A percentile compares a stretch with the other conserved stretches of the same genome.
Conservation (phyloP, 1,140 invertebrate species). For the Aphelenchoides fujianensis region DNA sequence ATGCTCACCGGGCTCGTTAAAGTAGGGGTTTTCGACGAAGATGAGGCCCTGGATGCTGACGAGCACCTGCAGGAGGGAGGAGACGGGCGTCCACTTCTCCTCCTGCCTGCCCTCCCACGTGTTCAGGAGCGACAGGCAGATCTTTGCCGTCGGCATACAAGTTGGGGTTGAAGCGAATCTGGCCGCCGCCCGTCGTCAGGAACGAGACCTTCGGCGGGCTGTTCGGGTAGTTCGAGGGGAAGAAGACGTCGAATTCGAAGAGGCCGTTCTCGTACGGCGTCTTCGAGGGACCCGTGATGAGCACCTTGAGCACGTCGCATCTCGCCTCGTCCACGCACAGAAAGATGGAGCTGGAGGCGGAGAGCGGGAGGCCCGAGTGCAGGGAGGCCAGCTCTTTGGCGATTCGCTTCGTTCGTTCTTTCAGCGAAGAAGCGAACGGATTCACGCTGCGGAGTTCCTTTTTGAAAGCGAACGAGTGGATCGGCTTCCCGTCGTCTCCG, state of each 20-base stretch:
- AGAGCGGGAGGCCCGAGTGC: constrained; percentile 85
- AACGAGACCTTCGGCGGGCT: constrained; percentile 68
- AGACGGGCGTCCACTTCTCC: constrained; percentile 96
- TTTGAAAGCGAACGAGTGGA: constrained; percentile 55
- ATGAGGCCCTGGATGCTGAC: constrained; percentile 93
- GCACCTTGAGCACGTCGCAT: constrained; percentile 66
- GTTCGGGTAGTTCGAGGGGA: constrained; percentile 66
- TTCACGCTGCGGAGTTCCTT: constrained; percentile 61
- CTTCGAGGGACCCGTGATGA: constrained; percentile 70
- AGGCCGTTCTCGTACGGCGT: constrained; percentile 71
- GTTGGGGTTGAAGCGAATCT: constrained; percentile 70
- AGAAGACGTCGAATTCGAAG: constrained; percentile 67
- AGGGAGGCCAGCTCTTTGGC: constrained; percentile 92
- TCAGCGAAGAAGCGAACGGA: constrained; percentile 55
- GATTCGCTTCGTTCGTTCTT: constrained; percentile 78
- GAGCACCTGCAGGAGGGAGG: constrained; percentile 80
- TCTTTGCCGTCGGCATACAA: constrained; percentile 70
- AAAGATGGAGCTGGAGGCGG: constrained; percentile 89
- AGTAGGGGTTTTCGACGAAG: constrained; percentile 90
- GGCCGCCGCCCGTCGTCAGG: constrained; percentile 69
- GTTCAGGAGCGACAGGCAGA: constrained; percentile 70
- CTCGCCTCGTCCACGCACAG: constrained; percentile 92
- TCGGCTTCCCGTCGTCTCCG: constrained; percentile 55
- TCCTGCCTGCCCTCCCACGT: constrained; percentile 97
- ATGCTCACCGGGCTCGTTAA: constrained; percentile 87